A percentile compares a stretch with the other conserved stretches of the same genome.
phyloP scores from a whole-genome alignment of 2,113 vertebrate genomes.

The Trogon surrucura region DNA sequence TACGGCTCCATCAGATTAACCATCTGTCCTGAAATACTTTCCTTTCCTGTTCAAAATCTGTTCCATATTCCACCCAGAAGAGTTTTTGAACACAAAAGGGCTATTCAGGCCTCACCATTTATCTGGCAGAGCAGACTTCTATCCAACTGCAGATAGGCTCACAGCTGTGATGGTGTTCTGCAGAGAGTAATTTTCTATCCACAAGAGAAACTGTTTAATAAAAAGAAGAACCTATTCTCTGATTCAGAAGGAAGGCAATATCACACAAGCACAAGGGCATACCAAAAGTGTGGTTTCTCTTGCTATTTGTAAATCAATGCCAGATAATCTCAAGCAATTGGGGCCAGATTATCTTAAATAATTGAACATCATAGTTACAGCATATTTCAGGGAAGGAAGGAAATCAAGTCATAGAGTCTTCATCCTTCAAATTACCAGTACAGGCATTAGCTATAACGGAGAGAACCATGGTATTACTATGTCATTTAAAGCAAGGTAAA shows the following conservation, averaged over 20 bases:
- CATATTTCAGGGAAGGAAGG: not conserved
- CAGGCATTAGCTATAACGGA: not conserved
- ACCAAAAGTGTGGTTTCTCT: not conserved
- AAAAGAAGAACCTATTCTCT: constrained; percentile 4
- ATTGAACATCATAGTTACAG: not conserved
- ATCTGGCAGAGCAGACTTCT: constrained; percentile 42
- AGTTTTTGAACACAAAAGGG: constrained; percentile 54
- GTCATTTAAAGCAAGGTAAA: not conserved
- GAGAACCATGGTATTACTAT: not conserved
- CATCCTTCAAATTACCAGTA: not conserved
- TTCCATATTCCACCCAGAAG: constrained; percentile 45
- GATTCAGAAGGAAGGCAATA: not conserved
- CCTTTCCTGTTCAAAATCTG: constrained; percentile 52
- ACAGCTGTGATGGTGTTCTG: constrained; percentile 42
- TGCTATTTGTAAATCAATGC: not conserved
- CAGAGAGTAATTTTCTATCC: not conserved
- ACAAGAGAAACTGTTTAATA: not conserved
- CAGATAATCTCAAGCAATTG: not conserved
- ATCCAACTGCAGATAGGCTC: constrained; percentile 42
- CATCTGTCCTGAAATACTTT: constrained; percentile 43
- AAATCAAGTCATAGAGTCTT: not conserved
- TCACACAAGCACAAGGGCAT: not conserved
- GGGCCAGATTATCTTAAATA: not conserved
- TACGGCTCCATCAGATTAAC: constrained; percentile 47
- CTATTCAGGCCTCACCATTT: constrained; percentile 52